Conservation (phyloP, 2,113 vertebrate genomes). For the Parotia lawesii region DNA sequence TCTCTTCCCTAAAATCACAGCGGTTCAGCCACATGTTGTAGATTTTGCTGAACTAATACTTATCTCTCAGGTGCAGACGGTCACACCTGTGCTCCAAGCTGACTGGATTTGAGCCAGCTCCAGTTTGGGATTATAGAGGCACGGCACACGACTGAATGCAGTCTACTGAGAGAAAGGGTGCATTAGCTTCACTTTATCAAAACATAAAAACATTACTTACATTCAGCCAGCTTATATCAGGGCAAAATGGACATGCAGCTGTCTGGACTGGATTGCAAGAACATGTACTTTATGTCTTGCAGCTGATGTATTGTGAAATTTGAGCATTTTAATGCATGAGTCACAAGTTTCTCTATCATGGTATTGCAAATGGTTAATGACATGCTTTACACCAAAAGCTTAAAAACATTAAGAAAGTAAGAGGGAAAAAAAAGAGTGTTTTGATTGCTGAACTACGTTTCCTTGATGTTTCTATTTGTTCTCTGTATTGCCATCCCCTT, state of each 20-base stretch:
- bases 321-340: background rate
- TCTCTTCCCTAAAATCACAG: background rate
- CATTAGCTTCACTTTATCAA: background rate
- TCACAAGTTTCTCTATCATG: background rate
- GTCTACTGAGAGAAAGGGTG: background rate
- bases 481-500: background rate
- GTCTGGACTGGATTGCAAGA: background rate
- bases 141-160: background rate
- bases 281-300: background rate
- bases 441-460: background rate
- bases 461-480: background rate
- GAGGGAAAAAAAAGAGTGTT: background rate
- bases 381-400: background rate
- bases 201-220: background rate
- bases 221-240: background rate
- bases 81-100: background rate
- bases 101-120: background rate
- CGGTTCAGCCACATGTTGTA: fast-evolving
- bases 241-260: background rate
- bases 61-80: conserved; percentile 16
- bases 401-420: background rate
- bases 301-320: conserved; percentile 33
- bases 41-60: background rate
- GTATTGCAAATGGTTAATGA: background rate
- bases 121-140: background rate